Conservation (phyloP, 2,113 vertebrate genomes). For the Cephalophus harveyi region DNA sequence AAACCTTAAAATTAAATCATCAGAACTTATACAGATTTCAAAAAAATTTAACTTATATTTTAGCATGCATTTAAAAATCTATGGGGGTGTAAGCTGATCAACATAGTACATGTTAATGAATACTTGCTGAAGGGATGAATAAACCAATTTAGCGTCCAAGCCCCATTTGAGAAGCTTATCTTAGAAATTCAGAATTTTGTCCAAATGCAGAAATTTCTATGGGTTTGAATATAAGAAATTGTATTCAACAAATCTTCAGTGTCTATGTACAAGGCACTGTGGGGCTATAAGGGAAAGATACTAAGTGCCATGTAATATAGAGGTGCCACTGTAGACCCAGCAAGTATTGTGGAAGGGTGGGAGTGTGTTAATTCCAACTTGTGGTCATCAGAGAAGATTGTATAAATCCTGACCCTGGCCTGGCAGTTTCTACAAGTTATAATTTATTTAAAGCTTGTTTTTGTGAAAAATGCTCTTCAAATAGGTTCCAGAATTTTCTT, state of each 20-base stretch:
- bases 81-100: neutral
- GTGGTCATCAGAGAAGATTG: neutral
- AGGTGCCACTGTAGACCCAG: neutral
- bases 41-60: conserved; percentile 32
- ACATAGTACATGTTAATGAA: neutral
- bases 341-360: neutral
- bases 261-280: neutral
- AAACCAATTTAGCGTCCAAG: neutral
- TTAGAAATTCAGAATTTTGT: conserved; percentile 21
- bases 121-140: neutral
- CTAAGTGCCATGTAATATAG: neutral
- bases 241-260: neutral
- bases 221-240: neutral
- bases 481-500: conserved; percentile 5
- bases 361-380: neutral
- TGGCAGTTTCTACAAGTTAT: neutral
- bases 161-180: neutral
- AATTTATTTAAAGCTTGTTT: neutral
- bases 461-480: neutral
- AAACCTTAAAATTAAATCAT: conserved; percentile 27
- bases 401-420: neutral
- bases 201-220: neutral
- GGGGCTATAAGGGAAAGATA: neutral
- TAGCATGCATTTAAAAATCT: neutral
- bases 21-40: neutral